A percentile compares a stretch with the other conserved stretches of the same genome.
Evolutionary conservation across 2,113 vertebrate genomes (phyloP).

Genomic region (Dasyurus viverrinus): DNA sequence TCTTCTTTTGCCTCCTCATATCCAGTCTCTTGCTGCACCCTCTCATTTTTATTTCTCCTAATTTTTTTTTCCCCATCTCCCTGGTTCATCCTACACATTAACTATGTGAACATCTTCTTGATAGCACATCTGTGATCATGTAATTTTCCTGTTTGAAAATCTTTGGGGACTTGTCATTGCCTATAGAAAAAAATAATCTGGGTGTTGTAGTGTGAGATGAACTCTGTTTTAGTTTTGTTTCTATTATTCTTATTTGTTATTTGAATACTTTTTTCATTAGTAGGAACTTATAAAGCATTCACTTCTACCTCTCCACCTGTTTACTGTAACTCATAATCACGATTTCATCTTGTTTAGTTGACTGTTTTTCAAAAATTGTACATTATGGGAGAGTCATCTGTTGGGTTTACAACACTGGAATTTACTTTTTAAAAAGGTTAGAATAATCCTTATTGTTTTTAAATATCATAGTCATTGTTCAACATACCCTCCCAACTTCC

Average conservation of each 20-base stretch:
- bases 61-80: background rate
- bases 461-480: background rate
- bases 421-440: background rate
- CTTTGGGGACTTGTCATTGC: background rate
- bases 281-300: background rate
- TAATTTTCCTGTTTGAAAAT: background rate
- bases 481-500: background rate
- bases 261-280: background rate
- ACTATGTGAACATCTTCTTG: background rate
- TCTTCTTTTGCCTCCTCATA: background rate
- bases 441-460: background rate
- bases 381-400: background rate
- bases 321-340: background rate
- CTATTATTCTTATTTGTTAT: background rate
- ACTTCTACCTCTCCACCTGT: background rate
- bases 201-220: background rate
- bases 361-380: background rate
- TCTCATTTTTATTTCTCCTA: background rate
- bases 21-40: background rate
- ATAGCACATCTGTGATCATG: background rate
- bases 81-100: background rate
- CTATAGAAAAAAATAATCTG: background rate
- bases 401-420: background rate
- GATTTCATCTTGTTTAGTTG: background rate
- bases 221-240: background rate